These are phyloP conservation scores for Strigamia maritima DNA, from an alignment of 2,888 invertebrate genomes.

Conservation along the genomic window DNA sequence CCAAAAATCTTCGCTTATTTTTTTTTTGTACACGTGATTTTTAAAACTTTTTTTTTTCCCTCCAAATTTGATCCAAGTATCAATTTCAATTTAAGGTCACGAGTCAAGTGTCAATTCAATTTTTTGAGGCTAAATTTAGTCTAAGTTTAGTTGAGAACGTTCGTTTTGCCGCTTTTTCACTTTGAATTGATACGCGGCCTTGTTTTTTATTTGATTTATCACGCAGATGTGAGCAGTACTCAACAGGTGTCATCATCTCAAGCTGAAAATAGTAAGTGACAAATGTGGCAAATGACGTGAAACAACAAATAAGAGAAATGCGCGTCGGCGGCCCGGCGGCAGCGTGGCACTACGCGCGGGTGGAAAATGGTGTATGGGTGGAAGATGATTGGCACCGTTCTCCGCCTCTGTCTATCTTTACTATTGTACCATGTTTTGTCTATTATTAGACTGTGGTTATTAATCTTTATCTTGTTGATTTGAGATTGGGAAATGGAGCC, in stretches of 20 bases:
- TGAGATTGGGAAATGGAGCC: background rate
- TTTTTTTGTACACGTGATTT: slow-evolving; percentile 10
- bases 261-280: slow-evolving; percentile 6
- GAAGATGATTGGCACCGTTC: background rate
- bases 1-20: background rate
- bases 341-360: background rate
- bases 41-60: background rate
- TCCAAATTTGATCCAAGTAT: background rate
- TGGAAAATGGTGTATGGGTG: background rate
- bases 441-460: slow-evolving; percentile 6
- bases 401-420: background rate
- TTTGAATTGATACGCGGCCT: background rate
- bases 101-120: slow-evolving; percentile 33
- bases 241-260: background rate
- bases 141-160: background rate
- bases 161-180: background rate
- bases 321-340: background rate
- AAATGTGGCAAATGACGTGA: slow-evolving; percentile 13
- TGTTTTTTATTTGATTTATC: slow-evolving; percentile 11
- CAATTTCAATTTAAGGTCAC: slow-evolving; percentile 38
- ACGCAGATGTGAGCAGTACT: background rate
- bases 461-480: slow-evolving; percentile 20
- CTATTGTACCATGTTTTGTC: background rate
- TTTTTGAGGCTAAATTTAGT: background rate
- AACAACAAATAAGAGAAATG: slow-evolving; percentile 8